These are phyloP conservation scores for Lates calcarifer DNA, from an alignment of 2,113 vertebrate genomes.

Conservation along the genomic window DNA sequence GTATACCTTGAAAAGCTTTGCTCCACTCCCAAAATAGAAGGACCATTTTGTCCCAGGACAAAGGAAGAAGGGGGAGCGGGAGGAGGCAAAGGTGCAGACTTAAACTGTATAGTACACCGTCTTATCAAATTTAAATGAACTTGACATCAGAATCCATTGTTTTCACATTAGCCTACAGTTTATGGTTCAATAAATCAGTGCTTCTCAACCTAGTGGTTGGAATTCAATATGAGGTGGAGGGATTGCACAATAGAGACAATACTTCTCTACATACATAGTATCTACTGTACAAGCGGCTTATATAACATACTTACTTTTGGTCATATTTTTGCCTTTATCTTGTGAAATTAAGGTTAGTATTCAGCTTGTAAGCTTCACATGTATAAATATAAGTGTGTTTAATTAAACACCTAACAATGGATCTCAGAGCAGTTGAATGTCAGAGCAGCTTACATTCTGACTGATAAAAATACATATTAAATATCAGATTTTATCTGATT, in stretches of 20 bases:
- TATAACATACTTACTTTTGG: neutral
- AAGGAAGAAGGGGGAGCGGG: constrained; percentile 25
- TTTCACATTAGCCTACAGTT: constrained; percentile 34
- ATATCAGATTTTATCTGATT: neutral
- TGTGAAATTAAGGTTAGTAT: neutral
- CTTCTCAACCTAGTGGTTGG: constrained; percentile 14
- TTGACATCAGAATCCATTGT: constrained; percentile 41
- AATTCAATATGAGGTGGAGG: neutral
- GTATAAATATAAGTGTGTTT: neutral
- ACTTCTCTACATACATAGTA: neutral
- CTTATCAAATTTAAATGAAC: constrained; percentile 29
- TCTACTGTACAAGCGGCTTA: neutral
- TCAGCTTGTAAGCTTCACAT: neutral
- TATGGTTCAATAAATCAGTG: constrained; percentile 37
- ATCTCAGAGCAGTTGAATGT: neutral
- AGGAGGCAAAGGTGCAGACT: constrained; percentile 18
- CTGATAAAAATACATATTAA: neutral
- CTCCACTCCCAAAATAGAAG: constrained; percentile 60
- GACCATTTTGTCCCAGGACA: constrained; percentile 30
- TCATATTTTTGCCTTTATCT: neutral
- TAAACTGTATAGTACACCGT: neutral
- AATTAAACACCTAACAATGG: too few relatives aligned
- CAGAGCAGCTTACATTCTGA: neutral
- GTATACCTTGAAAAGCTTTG: constrained; percentile 67
- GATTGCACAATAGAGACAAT: neutral